Conservation (phyloP, 2,797 vertebrate genomes). For the Nyctalus aviator region DNA sequence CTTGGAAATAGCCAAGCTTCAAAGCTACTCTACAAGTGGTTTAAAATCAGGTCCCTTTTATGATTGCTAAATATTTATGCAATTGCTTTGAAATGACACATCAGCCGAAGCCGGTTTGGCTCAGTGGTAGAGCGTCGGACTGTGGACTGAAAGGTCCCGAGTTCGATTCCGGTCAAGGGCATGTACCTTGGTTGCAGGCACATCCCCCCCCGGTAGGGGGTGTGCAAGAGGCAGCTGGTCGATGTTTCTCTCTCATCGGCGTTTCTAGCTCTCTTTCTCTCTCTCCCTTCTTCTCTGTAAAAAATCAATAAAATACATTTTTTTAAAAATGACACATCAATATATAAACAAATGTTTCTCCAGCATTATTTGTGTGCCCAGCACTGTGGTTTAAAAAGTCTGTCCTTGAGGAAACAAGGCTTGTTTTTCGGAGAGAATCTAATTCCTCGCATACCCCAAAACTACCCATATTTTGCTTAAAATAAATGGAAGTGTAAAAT, state of each 20-base stretch:
- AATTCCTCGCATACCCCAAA: conserved; percentile 51
- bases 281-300: too few relatives aligned
- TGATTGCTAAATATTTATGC: not conserved
- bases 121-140: too few relatives aligned
- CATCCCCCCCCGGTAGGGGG: too few relatives aligned
- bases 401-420: conserved; percentile 30
- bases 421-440: not conserved
- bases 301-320: too few relatives aligned
- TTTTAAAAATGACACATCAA: conserved; percentile 36
- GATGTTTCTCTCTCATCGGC: too few relatives aligned
- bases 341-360: conserved; percentile 20
- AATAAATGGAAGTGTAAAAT: conserved; percentile 52
- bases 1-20: conserved; percentile 23
- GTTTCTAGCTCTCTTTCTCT: too few relatives aligned
- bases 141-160: too few relatives aligned
- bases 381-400: not conserved
- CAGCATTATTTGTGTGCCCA: not conserved
- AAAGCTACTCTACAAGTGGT: conserved; percentile 7
- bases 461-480: conserved; percentile 53
- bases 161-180: too few relatives aligned
- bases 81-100: conserved; percentile 30
- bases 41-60: conserved; percentile 3
- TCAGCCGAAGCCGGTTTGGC: too few relatives aligned
- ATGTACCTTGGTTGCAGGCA: too few relatives aligned
- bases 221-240: too few relatives aligned